phyloP scores from a whole-genome alignment of 2,113 vertebrate species.

The Chinchilla lanigera region DNA sequence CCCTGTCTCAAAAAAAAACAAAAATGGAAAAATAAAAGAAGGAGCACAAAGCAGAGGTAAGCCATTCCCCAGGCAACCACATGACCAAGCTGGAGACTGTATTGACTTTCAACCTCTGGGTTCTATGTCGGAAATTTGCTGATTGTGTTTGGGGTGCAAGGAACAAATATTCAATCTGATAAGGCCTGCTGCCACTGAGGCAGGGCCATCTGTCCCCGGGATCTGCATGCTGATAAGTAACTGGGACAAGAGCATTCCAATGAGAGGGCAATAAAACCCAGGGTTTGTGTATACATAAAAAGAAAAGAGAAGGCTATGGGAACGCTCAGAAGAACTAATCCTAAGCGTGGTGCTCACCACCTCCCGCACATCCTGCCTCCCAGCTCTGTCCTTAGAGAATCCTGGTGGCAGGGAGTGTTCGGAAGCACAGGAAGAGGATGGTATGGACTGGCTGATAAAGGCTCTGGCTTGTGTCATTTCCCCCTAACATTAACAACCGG shows the following conservation, averaged over 20 bases:
- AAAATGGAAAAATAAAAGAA: neutral
- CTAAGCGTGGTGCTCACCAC: neutral
- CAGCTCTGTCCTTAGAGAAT: neutral
- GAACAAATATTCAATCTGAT: slow-evolving; percentile 78
- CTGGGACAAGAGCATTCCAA: slow-evolving; percentile 61
- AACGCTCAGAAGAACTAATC: neutral
- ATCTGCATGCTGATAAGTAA: slow-evolving; percentile 66
- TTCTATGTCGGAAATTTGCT: slow-evolving; percentile 66
- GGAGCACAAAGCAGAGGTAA: slow-evolving; percentile 6
- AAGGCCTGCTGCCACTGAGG: slow-evolving; percentile 73
- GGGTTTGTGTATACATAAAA: neutral
- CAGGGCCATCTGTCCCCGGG: slow-evolving; percentile 71
- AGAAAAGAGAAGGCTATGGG: neutral
- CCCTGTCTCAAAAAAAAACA: neutral
- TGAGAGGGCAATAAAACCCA: slow-evolving; percentile 4
- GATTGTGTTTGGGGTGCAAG: slow-evolving; percentile 54
- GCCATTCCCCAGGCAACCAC: neutral
- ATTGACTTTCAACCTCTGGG: slow-evolving; percentile 59
- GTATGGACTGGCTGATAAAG: neutral
- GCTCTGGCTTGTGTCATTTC: neutral
- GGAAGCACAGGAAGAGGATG: neutral
- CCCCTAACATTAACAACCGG: neutral
- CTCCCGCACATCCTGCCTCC: neutral
- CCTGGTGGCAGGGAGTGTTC: neutral
- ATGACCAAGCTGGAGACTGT: neutral